Evolutionary conservation across 92 coral and sea anemone species (phyloP), one percentile per base, ranked within the genome.

Genomic region (Parazoanthus swiftii): DNA sequence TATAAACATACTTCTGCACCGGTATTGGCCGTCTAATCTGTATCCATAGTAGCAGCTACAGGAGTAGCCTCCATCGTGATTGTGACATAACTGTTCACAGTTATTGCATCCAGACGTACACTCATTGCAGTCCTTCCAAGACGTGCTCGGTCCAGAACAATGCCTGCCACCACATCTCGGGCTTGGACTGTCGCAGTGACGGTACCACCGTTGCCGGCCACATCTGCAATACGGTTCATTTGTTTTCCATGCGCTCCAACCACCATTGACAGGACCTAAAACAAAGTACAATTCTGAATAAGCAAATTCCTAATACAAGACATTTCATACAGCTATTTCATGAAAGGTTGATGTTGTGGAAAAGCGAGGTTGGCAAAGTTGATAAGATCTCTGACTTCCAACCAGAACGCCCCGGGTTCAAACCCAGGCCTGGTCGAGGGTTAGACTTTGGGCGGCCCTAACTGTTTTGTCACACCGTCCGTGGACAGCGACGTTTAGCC

Each of bases 61-160:
- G 39, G 63, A 80, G 39, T 89, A 82, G n/a, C 84, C 68, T 20
- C 91, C 88, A 23, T 44, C 20, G 23, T 4, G 16, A 46, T 82
- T 74, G 15, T 77, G 51, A 58, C 88, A 82, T 18, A 7, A 20
- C 39, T 89, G 88, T 6, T 56, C 66, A 83, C 91, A 89, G 35
- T 33, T 81, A 15, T 86, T 77, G 42, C 82, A 72, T 11, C 54
- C 29, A 54, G 88, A 89, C 65, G 0, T 10, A 76, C 91, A 89
- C 76, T 89, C 91, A 6, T 89, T 54, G 43, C 91, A 89, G 79
- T 89, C 91, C 4, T 80, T 37, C 29, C 48, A 56, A 7, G 74
- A n/a, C 38, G 50, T 67, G 16, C 80, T 23, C n/a, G 21, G n/a
- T 1, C 82, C 82, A 36, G 21, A 3, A 20, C 88, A 81, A 2